Conservation (phyloP, 2,113 vertebrate genomes). For the Dolichallabes microphthalmus region DNA sequence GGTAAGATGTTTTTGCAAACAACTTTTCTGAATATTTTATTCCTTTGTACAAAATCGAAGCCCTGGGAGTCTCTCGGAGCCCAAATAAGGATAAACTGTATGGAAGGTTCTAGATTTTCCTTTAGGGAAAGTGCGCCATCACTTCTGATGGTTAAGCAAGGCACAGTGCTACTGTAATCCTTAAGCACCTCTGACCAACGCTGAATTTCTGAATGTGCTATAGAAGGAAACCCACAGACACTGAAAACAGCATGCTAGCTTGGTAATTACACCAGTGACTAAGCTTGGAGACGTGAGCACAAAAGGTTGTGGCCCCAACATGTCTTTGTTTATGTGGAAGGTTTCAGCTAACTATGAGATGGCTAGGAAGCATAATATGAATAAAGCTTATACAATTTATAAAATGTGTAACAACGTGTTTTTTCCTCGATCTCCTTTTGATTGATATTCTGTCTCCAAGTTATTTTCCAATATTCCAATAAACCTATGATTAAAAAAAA, state of each 20-base stretch:
- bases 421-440: too few species aligned
- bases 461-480: too few species aligned
- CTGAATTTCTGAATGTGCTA: slow-evolving; percentile 1
- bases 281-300: background rate
- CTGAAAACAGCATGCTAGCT: slow-evolving; percentile 9
- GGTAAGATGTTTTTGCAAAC: slow-evolving; percentile 2
- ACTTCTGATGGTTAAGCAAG: slow-evolving; percentile 5
- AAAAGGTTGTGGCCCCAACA: slow-evolving; percentile 9
- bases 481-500: too few species aligned
- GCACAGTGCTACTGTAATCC: background rate
- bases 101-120: slow-evolving; percentile 8
- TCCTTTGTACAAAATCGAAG: slow-evolving; percentile 31
- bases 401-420: too few species aligned
- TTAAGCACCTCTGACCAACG: background rate
- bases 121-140: background rate
- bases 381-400: too few species aligned
- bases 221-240: slow-evolving; percentile 33
- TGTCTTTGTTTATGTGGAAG: slow-evolving; percentile 25
- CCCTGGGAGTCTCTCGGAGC: background rate
- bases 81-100: slow-evolving; percentile 6
- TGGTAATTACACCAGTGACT: slow-evolving; percentile 31
- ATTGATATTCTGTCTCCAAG: too few species aligned
- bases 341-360: slow-evolving; percentile 8
- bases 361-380: background rate
- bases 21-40: slow-evolving; percentile 28